Evolutionary conservation across 2,797 vertebrate genomes (phyloP), one percentile per base, ranked within the genome.

Genomic region (Falco berigora): DNA sequence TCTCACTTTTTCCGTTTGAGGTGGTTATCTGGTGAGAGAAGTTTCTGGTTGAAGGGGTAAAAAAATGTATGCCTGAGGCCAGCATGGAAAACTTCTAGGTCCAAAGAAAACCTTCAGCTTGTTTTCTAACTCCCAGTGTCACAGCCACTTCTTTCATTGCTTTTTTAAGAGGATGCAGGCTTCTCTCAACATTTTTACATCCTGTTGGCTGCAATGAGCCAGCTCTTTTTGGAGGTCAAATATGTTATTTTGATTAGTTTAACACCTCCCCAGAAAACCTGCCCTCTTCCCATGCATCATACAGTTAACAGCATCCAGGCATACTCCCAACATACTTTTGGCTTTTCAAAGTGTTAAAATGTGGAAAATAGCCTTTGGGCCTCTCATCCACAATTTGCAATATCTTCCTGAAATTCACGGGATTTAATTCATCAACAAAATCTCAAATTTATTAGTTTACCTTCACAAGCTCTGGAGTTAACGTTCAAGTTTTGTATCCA

Each of bases 81-180:
- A 95, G 55, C 44, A 56, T 46, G 74, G 86, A 87, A 92, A 82
- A 23, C 25, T 84, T 91, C 83, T 87, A 46, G 9, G 25, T 96
- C 92, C 94, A 97, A 95, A 79, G 63, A 91, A 96, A 94, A 87
- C 86, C 63, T 90, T 82, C 67, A 56, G 30, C 19, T 92, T 85
- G 38, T 89, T 96, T 96, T 85, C 63, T 71, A 73, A 82, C 74
- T 92, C 18, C 10, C 24, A 32, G 53, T 78, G 50, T 73, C 67
- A 95, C 86, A 94, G 62, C 34, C 55, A 73, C n/a, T 85, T 94
- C 90, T 82, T 95, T 95, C 80, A 87, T 17, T 95, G 59, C 52
- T 92, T 95, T 96, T 79, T 76, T 80, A 68, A 79, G 74, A 79
- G 77, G 77, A 91, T 77, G 77, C 85, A 92, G 61, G 28, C 25